These are phyloP conservation scores for Ennomos fuscantarius DNA, from an alignment of 2,888 invertebrate species.

Conservation along the genomic window DNA sequence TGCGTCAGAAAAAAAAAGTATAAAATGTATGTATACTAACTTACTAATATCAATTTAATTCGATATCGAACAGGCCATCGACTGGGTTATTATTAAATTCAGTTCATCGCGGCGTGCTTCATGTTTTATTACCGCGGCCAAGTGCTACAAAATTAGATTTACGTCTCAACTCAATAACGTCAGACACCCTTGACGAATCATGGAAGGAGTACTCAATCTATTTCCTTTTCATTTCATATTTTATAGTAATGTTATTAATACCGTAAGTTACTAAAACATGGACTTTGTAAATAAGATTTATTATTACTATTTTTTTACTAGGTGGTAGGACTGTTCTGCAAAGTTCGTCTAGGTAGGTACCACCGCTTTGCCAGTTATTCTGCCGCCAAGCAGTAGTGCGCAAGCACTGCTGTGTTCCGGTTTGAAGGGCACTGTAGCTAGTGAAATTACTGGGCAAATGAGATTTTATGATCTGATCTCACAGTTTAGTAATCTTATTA, in stretches of 20 bases:
- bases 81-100: slow-evolving; percentile 21
- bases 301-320: not conserved
- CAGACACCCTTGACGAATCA: slow-evolving; percentile 9
- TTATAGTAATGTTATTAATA: not conserved
- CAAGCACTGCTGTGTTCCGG: too few relatives aligned
- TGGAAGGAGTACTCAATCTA: slow-evolving; percentile 7
- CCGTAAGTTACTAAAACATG: too few relatives aligned
- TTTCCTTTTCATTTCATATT: slow-evolving; percentile 9
- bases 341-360: too few relatives aligned
- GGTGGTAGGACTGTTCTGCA: not conserved
- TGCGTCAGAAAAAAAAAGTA: too few relatives aligned
- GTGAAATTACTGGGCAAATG: too few relatives aligned
- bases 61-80: slow-evolving; percentile 21
- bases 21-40: slow-evolving; percentile 6
- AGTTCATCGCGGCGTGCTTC: slow-evolving; percentile 17
- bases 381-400: too few relatives aligned
- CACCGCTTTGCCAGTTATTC: too few relatives aligned
- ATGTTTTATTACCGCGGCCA: slow-evolving; percentile 26
- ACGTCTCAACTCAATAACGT: slow-evolving; percentile 20
- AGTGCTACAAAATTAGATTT: slow-evolving; percentile 29
- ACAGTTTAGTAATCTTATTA: too few relatives aligned
- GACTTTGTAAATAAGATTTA: too few relatives aligned
- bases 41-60: slow-evolving; percentile 15
- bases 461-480: too few relatives aligned
- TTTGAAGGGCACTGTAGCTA: too few relatives aligned